Evolutionary conservation across 1,140 invertebrate genomes (phyloP).

Genomic region (Pachyrhynchus sulphureomaculatus): DNA sequence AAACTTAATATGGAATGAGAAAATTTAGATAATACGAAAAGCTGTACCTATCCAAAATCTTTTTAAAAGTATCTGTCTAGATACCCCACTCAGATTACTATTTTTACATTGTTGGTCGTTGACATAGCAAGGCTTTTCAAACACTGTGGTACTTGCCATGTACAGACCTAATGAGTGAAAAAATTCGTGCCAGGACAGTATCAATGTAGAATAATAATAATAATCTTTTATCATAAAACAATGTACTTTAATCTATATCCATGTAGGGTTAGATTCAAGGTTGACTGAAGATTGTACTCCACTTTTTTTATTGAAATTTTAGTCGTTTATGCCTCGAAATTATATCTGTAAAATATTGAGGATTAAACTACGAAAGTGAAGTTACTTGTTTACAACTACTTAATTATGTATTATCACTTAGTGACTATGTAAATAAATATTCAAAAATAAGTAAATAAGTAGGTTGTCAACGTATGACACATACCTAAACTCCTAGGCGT

Average conservation of each 20-base stretch:
- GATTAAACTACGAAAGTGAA: no score
- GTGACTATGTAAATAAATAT: slow-evolving; percentile 27
- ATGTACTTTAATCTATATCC: slow-evolving; percentile 22
- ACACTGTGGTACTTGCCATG: no score
- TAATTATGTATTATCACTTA: slow-evolving; percentile 3
- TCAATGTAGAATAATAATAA: slow-evolving; percentile 5
- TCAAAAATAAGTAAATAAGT: slow-evolving; percentile 32
- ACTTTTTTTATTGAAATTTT: background rate
- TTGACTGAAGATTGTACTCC: slow-evolving; percentile 2
- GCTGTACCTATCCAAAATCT: no score
- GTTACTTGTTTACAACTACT: background rate
- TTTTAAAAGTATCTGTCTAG: no score
- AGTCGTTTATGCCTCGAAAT: no score
- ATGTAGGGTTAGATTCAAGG: slow-evolving; percentile 26
- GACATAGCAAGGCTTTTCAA: no score
- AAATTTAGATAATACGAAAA: no score
- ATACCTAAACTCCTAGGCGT: slow-evolving; percentile 17
- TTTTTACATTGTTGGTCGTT: no score
- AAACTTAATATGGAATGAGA: no score
- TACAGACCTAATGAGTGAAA: no score
- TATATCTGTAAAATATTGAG: no score
- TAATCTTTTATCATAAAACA: slow-evolving; percentile 20
- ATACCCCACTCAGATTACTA: no score
- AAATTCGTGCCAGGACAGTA: background rate
- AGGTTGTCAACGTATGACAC: slow-evolving; percentile 32